These are phyloP conservation scores for Mycteria americana DNA, from an alignment of 2,797 vertebrate genomes.

Conservation along the genomic window DNA sequence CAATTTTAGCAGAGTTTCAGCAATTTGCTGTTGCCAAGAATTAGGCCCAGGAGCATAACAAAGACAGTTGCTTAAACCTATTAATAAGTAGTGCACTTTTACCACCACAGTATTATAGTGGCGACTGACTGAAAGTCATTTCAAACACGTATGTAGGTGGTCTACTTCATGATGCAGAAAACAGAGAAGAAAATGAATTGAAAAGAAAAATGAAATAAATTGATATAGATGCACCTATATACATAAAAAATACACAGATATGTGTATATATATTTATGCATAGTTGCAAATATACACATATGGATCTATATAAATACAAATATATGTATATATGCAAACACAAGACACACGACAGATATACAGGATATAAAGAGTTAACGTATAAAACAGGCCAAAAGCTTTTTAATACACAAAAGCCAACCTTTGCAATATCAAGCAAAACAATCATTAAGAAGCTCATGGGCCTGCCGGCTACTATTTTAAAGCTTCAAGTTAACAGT, in stretches of 20 bases:
- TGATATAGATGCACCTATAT: background rate
- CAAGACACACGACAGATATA: background rate
- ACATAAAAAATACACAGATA: background rate
- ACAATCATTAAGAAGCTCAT: slow-evolving; percentile 44
- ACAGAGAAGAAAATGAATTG: background rate
- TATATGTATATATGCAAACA: background rate
- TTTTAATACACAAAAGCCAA: slow-evolving; percentile 61
- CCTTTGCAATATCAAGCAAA: slow-evolving; percentile 61
- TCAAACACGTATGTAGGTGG: background rate
- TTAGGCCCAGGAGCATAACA: background rate
- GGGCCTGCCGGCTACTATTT: slow-evolving; percentile 47
- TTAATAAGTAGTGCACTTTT: background rate
- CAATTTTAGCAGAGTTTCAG: background rate
- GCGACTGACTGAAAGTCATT: background rate
- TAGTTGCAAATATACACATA: background rate
- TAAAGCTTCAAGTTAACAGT: slow-evolving; percentile 9
- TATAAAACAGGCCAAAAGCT: slow-evolving; percentile 42
- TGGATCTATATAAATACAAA: background rate
- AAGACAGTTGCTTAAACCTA: background rate
- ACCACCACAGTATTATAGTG: background rate
- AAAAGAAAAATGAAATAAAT: background rate
- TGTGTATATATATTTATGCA: background rate
- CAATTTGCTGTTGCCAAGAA: background rate
- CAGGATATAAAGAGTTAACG: slow-evolving; percentile 48
- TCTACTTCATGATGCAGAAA: background rate